Base-by-base conservation (phyloP, 2,888 invertebrate species). In the Epicampocera succincta region DNA sequence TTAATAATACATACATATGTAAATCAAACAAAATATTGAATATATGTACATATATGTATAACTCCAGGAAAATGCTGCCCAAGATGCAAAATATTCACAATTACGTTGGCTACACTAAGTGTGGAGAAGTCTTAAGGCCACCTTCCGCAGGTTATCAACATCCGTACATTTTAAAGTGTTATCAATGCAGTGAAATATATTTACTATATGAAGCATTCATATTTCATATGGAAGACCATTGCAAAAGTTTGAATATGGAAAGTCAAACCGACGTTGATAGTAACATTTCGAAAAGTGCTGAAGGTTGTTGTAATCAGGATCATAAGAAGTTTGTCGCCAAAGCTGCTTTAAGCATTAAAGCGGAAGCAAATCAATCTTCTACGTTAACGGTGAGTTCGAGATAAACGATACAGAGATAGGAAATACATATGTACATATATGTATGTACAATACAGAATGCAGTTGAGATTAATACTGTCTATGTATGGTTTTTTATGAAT, bases 111-210 rank as follows among this genome's bases (percentile, higher is more conserved):
- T 82, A 78, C 12, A 52, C 69, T 9, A 65, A 52, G 54, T 82
- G 82, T 71, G 82, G 82, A 0, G 74, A 78, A 71, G 69, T 82
- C n/a, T 78, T 71, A 29, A 74, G 60, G 29, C 63, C 65, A 4
- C 74, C 63, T 2, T 13, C 3, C 6, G 69, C 46, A 25, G 66
- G 71, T 17, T 74, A 60, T 13, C 58, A 74, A 15, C 65, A 58
- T 9, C 69, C 78, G 19, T 83, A 80, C 52, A 46, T 80, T 12
- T 40, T 83, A 11, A 78, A 83, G 42, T 84, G 84, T 19, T 46
- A 68, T n/a, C 66, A 72, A 8, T 84, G 84, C 71, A 66, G 80
- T 3, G 77, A 61, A 52, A 78, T 78, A 17, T 83, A 77, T 50
- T 52, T 80, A 17, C 25, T 80, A 8, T 66, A 80, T 48, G 84